These are phyloP conservation scores for Enteromius paludinosus DNA, from an alignment of 2,797 vertebrate genomes.

Conservation along the genomic window DNA sequence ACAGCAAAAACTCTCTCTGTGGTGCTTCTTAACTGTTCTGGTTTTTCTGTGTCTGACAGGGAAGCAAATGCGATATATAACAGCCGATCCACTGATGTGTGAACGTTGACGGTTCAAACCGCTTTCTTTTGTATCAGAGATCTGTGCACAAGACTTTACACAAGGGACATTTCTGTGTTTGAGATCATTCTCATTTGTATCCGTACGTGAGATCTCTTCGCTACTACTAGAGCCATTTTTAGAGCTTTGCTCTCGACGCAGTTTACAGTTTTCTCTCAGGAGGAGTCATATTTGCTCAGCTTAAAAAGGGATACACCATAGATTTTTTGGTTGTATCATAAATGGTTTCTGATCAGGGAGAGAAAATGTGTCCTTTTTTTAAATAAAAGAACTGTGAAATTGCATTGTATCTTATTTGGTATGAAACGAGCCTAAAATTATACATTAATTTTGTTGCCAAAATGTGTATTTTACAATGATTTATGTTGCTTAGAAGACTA, in stretches of 20 bases:
- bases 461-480: not conserved
- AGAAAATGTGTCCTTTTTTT: not conserved
- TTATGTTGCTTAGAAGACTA: not conserved
- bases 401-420: not conserved
- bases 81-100: constrained; percentile 51
- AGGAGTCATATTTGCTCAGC: not conserved
- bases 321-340: not conserved
- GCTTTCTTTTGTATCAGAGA: not conserved
- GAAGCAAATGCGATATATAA: constrained; percentile 22
- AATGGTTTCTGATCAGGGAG: not conserved
- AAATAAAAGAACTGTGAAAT: constrained; percentile 26
- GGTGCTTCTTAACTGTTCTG: not conserved
- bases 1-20: not conserved
- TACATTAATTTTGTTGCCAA: not conserved
- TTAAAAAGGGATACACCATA: not conserved
- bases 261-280: constrained; percentile 3
- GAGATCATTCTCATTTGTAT: not conserved
- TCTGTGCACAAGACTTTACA: not conserved
- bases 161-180: constrained; percentile 1
- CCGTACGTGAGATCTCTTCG: not conserved
- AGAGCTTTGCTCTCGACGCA: not conserved
- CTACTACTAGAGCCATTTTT: not conserved
- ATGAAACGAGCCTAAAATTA: constrained; percentile 1
- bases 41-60: constrained; percentile 33
- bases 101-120: constrained; percentile 7